These are phyloP conservation scores for Ecdyonurus torrentis DNA, from an alignment of 2,888 invertebrate species.

Conservation along the genomic window DNA sequence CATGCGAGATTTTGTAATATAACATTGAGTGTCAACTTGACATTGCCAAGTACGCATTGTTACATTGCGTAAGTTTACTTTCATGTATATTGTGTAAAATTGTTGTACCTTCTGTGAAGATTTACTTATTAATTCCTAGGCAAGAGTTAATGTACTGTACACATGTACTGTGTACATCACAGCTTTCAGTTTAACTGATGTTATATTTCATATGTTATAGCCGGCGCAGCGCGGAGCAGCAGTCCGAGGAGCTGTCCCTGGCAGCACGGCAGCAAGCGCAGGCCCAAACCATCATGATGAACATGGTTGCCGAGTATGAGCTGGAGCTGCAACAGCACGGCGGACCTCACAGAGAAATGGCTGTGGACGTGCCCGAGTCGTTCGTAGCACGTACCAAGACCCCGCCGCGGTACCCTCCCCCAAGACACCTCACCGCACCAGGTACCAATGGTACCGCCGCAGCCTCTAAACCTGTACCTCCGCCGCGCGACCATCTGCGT, in stretches of 20 bases:
- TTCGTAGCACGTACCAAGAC: slow-evolving; percentile 84
- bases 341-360: slow-evolving; percentile 94
- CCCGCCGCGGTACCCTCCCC: slow-evolving; percentile 77
- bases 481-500: slow-evolving; percentile 45
- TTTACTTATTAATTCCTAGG: too few species aligned
- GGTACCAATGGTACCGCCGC: slow-evolving; percentile 10
- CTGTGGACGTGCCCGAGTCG: slow-evolving; percentile 93
- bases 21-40: too few species aligned
- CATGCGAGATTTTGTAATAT: too few species aligned
- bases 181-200: too few species aligned
- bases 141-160: too few species aligned
- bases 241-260: neutral
- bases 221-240: neutral
- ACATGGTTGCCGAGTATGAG: slow-evolving; percentile 2
- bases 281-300: slow-evolving; percentile 3
- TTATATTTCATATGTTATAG: too few species aligned
- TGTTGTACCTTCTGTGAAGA: too few species aligned
- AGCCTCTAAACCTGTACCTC: slow-evolving; percentile 35
- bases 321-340: slow-evolving; percentile 2
- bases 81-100: too few species aligned
- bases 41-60: too few species aligned
- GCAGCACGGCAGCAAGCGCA: neutral
- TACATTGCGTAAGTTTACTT: too few species aligned
- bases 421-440: slow-evolving; percentile 33
- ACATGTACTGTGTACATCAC: too few species aligned